A percentile compares a stretch with the other conserved stretches of the same genome.
Conservation (phyloP, 2,888 invertebrate species). For the Trimorus sp. region DNA sequence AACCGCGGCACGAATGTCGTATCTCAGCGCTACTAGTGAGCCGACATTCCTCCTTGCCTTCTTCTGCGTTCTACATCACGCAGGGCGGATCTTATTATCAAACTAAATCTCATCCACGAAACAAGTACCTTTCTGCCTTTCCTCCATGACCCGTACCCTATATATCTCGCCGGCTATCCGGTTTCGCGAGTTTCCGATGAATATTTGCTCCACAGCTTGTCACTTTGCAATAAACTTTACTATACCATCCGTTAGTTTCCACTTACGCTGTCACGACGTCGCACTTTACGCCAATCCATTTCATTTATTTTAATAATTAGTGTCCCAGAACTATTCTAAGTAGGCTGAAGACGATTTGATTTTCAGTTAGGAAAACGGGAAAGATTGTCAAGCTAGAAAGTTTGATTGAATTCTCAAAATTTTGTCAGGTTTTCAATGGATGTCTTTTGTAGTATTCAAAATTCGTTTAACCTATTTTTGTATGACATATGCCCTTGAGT, state of each 20-base stretch:
- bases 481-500: too few relatives aligned
- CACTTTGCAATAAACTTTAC: constrained; percentile 30
- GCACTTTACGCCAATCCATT: not conserved
- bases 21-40: constrained; percentile 75
- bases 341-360: too few relatives aligned
- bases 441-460: too few relatives aligned
- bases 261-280: too few relatives aligned
- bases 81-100: constrained; percentile 80
- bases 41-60: constrained; percentile 67
- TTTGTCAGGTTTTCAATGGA: too few relatives aligned
- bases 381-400: too few relatives aligned
- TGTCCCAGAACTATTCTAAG: not conserved
- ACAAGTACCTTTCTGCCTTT: constrained; percentile 73
- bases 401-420: too few relatives aligned
- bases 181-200: constrained; percentile 62
- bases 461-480: too few relatives aligned
- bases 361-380: too few relatives aligned
- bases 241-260: not conserved
- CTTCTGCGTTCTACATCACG: constrained; percentile 66
- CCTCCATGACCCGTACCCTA: constrained; percentile 58
- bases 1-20: constrained; percentile 81
- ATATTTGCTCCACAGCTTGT: constrained; percentile 52
- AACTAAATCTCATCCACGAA: constrained; percentile 78
- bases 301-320: constrained; percentile 9
- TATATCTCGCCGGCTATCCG: constrained; percentile 65